phyloP scores from a whole-genome alignment of 1,140 invertebrate genomes.

The Drosophila bocqueti region DNA sequence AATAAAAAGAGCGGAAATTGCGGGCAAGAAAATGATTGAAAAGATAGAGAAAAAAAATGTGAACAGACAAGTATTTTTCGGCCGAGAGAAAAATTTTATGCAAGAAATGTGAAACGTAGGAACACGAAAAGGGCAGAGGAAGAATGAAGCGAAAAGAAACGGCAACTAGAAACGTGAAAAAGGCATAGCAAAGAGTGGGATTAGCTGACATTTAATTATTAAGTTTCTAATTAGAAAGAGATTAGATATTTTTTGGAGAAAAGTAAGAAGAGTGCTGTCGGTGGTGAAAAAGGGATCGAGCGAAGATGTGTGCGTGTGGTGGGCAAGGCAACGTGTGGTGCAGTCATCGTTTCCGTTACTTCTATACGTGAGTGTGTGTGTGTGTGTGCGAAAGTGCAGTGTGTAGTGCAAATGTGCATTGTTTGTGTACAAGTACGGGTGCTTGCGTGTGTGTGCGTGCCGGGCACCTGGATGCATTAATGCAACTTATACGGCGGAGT shows the following conservation, averaged over 20 bases:
- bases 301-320: conserved; percentile 46
- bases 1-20: conserved; percentile 27
- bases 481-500: conserved; percentile 64
- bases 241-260: conserved; percentile 35
- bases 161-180: conserved; percentile 72
- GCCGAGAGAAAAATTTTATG: conserved; percentile 81
- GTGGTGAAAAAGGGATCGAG: conserved; percentile 32
- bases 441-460: conserved; percentile 45
- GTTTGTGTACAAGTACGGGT: conserved; percentile 26
- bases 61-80: conserved; percentile 46
- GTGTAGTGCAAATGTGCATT: conserved; percentile 53
- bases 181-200: conserved; percentile 63
- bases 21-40: conserved; percentile 23
- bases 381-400: conserved; percentile 45
- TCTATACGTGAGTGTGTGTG: conserved; percentile 27
- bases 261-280: conserved; percentile 2
- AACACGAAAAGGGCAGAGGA: conserved; percentile 68
- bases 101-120: conserved; percentile 84
- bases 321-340: conserved; percentile 63
- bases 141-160: conserved; percentile 82
- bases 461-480: conserved; percentile 69
- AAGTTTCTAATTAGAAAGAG: conserved; percentile 34
- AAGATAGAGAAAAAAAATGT: conserved; percentile 39
- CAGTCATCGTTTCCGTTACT: conserved; percentile 70
- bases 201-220: conserved; percentile 63